Percentiles rank a stretch among this genome's conserved stretches.
phyloP scores from a whole-genome alignment of 2,888 invertebrate genomes.

The Pharmacophagus antenor region DNA sequence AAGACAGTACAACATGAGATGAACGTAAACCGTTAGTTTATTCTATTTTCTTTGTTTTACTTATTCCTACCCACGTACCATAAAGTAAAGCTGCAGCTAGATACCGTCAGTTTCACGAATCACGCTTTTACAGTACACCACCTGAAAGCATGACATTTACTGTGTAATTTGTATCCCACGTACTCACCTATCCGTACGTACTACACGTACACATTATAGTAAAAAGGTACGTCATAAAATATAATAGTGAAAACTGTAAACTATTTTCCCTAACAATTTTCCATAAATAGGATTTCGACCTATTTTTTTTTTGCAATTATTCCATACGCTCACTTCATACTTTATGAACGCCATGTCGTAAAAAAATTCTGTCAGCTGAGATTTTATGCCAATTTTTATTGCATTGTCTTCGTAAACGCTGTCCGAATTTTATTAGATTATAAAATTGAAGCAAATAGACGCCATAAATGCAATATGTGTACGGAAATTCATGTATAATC shows the following conservation, averaged over 20 bases:
- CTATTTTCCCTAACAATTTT: no score
- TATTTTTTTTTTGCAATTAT: constrained; percentile 56
- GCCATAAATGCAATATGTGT: constrained; percentile 50
- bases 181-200: background rate
- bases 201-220: background rate
- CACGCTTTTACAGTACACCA: background rate
- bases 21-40: background rate
- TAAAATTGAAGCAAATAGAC: constrained; percentile 54
- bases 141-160: background rate
- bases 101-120: constrained; percentile 4
- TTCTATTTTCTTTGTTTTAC: background rate
- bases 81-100: background rate
- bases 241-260: background rate
- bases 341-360: constrained; percentile 64
- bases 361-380: constrained; percentile 68
- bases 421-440: constrained; percentile 67
- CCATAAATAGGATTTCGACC: constrained; percentile 42
- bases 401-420: constrained; percentile 74
- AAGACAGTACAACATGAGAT: no score
- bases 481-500: constrained; percentile 6
- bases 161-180: background rate
- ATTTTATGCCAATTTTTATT: constrained; percentile 76
- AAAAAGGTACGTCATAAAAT: background rate
- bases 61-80: background rate
- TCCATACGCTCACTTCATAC: constrained; percentile 45